phyloP scores from a whole-genome alignment of 1,140 invertebrate genomes.

The Camponotus floridanus region DNA sequence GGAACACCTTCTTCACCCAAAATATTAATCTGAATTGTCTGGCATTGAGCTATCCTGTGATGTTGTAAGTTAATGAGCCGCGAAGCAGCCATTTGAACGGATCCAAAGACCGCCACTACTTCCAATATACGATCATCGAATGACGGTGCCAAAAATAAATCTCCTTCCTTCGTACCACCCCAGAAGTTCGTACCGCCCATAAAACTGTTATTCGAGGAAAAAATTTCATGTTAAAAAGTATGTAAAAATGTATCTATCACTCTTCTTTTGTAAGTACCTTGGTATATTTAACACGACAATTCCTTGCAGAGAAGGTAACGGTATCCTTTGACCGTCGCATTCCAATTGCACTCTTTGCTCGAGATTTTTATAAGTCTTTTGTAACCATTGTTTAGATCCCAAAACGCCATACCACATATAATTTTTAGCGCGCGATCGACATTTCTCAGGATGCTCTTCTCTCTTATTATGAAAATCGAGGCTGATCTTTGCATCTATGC shows the following conservation, averaged over 20 bases:
- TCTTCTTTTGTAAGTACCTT: constrained; percentile 86
- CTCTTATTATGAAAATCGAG: constrained; percentile 99
- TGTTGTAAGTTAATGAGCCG: constrained; percentile 97
- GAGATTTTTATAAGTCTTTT: constrained; percentile 98
- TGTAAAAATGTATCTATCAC: constrained; percentile 30
- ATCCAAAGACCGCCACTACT: constrained; percentile 98
- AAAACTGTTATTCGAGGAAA: constrained; percentile 89
- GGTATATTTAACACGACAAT: constrained; percentile 99
- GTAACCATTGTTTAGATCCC: constrained; percentile 96
- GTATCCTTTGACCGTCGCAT: constrained; percentile 96
- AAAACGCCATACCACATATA: constrained; percentile 99
- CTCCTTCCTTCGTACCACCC: constrained; percentile 96
- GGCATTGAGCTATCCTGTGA: constrained; percentile 98
- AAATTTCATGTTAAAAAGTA: constrained; percentile 40
- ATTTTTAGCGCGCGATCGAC: constrained; percentile 96
- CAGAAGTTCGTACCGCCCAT: constrained; percentile 99
- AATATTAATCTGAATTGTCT: constrained; percentile 98
- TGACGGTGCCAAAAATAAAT: constrained; percentile 94
- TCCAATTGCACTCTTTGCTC: constrained; percentile 97
- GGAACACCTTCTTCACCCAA: constrained; percentile 95
- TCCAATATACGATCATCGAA: constrained; percentile 97
- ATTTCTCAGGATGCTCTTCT: constrained; percentile 99
- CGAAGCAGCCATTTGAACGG: constrained; percentile 98
- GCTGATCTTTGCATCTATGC: constrained; percentile 99
- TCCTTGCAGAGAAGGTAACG: constrained; percentile 96